phyloP scores from a whole-genome alignment of 2,113 vertebrate genomes.

The Pteronura brasiliensis region DNA sequence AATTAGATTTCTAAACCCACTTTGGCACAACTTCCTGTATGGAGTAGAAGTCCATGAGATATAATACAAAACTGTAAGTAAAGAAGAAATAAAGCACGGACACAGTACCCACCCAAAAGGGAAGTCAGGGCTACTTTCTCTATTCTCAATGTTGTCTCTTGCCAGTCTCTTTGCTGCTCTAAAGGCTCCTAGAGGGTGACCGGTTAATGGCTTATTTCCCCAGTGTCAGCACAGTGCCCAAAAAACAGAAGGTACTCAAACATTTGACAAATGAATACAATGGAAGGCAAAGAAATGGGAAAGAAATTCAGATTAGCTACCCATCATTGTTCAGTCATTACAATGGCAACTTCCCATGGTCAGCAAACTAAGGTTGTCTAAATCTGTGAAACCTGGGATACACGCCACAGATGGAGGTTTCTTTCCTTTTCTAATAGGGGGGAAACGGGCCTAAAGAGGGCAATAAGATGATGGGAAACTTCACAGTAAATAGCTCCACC shows the following conservation, averaged over 20 bases:
- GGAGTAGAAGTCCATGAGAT: not conserved
- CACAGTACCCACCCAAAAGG: not conserved
- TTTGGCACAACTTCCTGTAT: not conserved
- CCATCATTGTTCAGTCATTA: not conserved
- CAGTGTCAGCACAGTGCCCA: not conserved
- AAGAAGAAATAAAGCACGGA: not conserved
- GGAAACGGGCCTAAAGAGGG: not conserved
- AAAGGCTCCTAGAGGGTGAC: not conserved
- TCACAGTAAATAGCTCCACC: not conserved
- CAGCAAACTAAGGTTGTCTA: not conserved
- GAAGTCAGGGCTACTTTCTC: not conserved
- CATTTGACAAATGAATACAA: not conserved
- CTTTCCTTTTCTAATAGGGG: not conserved
- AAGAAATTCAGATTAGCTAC: not conserved
- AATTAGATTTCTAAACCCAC: not conserved
- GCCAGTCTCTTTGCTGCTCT: not conserved
- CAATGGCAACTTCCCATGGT: not conserved
- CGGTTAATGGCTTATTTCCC: not conserved
- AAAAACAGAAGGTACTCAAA: not conserved
- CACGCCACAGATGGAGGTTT: not conserved
- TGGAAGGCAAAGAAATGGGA: not conserved
- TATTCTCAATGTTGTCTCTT: not conserved
- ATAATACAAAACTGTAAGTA: not conserved
- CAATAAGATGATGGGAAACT: not conserved
- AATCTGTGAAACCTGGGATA: not conserved